Evolutionary conservation across 2,113 vertebrate genomes (phyloP), one percentile per base, ranked within the genome.

Genomic region (Paralichthys olivaceus): DNA sequence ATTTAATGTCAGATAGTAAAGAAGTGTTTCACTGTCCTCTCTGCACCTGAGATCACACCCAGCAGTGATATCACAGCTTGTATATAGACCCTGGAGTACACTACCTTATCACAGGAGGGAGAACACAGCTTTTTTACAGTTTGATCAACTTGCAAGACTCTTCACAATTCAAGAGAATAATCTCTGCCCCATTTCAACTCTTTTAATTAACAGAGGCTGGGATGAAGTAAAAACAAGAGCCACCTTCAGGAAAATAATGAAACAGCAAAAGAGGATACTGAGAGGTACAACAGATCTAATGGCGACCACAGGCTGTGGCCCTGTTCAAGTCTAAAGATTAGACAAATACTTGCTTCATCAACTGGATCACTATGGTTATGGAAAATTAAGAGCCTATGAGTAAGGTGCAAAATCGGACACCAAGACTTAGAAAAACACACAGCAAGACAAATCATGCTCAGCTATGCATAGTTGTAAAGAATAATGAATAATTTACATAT

Each of bases 131-230:
- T 67, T 68, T 67, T 72, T 25, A 29, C 63, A 72, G 55, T 72
- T 51, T 67, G 23, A 81, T 79, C 58, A 81, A 79, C 49, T 62
- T 65, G 62, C 67, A 32, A 32, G 43, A 51, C 59, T 67, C 23
- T 22, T 67, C 6, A 28, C 8, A 17, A 72, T 74, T 82, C 57
- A 64, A 43, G 23, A 65, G 43, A 69, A 47, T 79, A 76, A 81
- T 88, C 49, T 61, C 9, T 23, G 25, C 59, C 80, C 23, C 34
- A 64, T 66, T 75, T 67, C 68, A 64, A 73, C 49, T 71, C 63
- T 75, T 60, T 75, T 78, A 81, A 83, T 83, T 79, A 85, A 73
- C 51, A 71, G 56, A 76, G 29, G 47, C 47, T 23, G n/a, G 13
- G 28, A 76, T 37, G n/a, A 34, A 71, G 71, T 7, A 49, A 69